Percentiles rank a stretch among this genome's conserved stretches.
phyloP scores from a whole-genome alignment of 2,888 invertebrate genomes.

The Micropterix aruncella region DNA sequence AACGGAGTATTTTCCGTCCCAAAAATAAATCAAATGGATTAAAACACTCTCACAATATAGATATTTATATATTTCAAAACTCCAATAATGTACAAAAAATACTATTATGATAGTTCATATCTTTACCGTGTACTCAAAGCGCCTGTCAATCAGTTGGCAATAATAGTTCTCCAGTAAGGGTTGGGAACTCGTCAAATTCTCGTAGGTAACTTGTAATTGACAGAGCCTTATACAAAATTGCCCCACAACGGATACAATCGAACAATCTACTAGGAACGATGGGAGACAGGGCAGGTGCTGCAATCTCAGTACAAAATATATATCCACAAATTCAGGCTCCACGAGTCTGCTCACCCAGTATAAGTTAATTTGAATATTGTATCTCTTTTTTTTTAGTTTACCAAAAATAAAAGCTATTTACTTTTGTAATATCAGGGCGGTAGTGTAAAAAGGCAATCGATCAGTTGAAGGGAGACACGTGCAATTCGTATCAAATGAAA shows the following conservation, averaged over 20 bases:
- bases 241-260: not conserved
- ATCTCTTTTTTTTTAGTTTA: conserved; percentile 19
- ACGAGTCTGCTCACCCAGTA: not conserved
- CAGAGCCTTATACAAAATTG: not conserved
- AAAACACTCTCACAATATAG: conserved; percentile 30
- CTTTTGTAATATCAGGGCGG: conserved; percentile 37
- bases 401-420: conserved; percentile 31
- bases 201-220: not conserved
- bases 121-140: conserved; percentile 33
- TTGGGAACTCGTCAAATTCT: not conserved
- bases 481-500: conserved; percentile 10
- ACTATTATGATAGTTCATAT: conserved; percentile 44
- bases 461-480: conserved; percentile 14
- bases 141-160: conserved; percentile 18
- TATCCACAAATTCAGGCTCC: not conserved
- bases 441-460: conserved; percentile 28
- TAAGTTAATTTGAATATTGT: conserved; percentile 8
- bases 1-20: too few relatives aligned
- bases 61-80: conserved; percentile 58
- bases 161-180: not conserved
- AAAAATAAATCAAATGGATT: too few relatives aligned
- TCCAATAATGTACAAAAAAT: conserved; percentile 62
- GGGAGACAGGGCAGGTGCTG: not conserved
- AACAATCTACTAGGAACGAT: not conserved
- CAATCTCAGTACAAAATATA: not conserved